Percentiles rank a stretch among this genome's conserved stretches.
phyloP scores from a whole-genome alignment of 1,140 invertebrate genomes.

The Maniola jurtina region DNA sequence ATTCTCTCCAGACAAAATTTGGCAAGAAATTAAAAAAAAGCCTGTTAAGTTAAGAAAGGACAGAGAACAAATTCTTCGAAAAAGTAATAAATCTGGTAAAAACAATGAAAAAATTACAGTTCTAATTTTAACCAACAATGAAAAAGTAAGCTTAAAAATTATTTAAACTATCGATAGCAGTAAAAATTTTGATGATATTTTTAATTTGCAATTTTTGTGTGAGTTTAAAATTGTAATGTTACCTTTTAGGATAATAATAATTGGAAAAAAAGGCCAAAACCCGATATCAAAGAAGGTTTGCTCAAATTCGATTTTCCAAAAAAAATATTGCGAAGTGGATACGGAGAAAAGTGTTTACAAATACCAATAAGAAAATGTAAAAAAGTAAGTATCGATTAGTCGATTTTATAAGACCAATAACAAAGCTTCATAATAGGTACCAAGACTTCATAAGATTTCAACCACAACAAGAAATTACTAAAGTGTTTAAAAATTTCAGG shows the following conservation, averaged over 20 bases:
- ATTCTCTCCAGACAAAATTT: conserved; percentile 38
- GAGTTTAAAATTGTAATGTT: background rate
- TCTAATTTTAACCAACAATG: conserved; percentile 11
- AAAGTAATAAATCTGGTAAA: background rate
- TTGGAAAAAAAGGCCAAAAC: background rate
- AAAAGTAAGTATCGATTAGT: conserved; percentile 42
- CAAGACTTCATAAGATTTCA: too few species aligned
- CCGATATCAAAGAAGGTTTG: background rate
- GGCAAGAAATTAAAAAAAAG: conserved; percentile 39
- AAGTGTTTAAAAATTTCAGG: conserved; percentile 22
- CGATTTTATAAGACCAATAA: too few species aligned
- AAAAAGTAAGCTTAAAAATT: conserved; percentile 4
- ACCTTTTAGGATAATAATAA: background rate
- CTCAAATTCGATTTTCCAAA: background rate
- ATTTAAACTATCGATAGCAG: background rate
- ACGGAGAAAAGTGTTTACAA: conserved; percentile 46
- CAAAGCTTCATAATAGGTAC: too few species aligned
- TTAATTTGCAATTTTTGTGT: background rate
- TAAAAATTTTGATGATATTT: background rate
- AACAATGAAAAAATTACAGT: conserved; percentile 11
- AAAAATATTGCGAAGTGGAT: conserved; percentile 35
- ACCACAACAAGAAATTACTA: background rate
- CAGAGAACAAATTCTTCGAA: conserved; percentile 5
- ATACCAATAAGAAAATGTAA: conserved; percentile 47
- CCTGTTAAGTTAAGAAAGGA: conserved; percentile 33